phyloP scores from a whole-genome alignment of 2,113 vertebrate genomes.

The Cynopterus brachyotis region DNA sequence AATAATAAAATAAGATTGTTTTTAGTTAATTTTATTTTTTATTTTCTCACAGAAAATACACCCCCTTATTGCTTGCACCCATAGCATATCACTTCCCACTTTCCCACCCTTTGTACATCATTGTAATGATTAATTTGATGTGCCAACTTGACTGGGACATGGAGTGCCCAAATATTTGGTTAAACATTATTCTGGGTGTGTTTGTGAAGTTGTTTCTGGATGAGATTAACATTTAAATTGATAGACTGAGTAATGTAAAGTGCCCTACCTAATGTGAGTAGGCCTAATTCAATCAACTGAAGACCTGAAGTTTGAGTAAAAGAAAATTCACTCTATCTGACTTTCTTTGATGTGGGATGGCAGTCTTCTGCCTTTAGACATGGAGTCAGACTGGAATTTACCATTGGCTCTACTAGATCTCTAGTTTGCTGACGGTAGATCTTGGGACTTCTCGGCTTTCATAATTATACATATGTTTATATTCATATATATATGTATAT shows the following conservation, averaged over 20 bases:
- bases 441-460: not conserved
- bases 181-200: not conserved
- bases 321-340: not conserved
- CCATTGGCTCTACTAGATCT: not conserved
- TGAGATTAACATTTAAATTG: not conserved
- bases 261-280: not conserved
- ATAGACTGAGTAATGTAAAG: not conserved
- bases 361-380: not conserved
- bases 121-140: not conserved
- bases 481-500: not conserved
- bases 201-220: not conserved
- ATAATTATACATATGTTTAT: not conserved
- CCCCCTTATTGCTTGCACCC: not conserved
- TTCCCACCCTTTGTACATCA: not conserved
- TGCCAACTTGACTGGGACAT: not conserved
- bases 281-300: not conserved
- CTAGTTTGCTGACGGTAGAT: not conserved
- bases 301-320: not conserved
- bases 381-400: not conserved
- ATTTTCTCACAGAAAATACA: not conserved
- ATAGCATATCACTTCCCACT: not conserved
- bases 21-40: not conserved
- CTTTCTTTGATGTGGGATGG: not conserved
- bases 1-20: not conserved
- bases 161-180: not conserved